Evolutionary conservation across 2,888 invertebrate genomes (phyloP).

Genomic region (Nemotelus pantherinus): DNA sequence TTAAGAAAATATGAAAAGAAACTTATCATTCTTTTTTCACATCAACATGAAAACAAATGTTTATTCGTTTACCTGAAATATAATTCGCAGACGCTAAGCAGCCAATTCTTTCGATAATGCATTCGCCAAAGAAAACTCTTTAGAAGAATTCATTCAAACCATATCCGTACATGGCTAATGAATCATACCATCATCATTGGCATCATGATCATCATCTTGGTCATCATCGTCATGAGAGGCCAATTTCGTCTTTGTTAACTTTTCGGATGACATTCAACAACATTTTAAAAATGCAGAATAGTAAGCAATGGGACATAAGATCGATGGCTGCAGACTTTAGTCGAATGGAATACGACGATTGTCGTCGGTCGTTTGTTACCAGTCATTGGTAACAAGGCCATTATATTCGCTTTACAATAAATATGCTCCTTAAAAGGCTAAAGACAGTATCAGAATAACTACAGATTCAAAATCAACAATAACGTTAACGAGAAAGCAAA

Average conservation of each 20-base stretch:
- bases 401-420: conserved; percentile 48
- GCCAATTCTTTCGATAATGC: no score
- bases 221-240: conserved; percentile 6
- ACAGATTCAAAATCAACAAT: no score
- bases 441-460: conserved; percentile 13
- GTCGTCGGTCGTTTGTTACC: conserved; percentile 44
- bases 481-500: no score
- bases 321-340: neutral
- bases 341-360: neutral
- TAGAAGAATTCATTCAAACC: no score
- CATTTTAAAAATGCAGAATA: conserved; percentile 23
- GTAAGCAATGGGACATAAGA: neutral
- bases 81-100: no score
- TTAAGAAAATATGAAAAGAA: no score
- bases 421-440: conserved; percentile 49
- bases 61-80: no score
- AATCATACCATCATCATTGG: conserved; percentile 6
- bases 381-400: conserved; percentile 46
- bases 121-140: no score
- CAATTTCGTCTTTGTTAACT: conserved; percentile 19
- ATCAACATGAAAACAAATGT: no score
- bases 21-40: no score
- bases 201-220: neutral
- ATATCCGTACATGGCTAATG: neutral
- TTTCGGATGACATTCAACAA: conserved; percentile 22